A percentile compares a stretch with the other conserved stretches of the same genome.
Evolutionary conservation across 92 coral and sea anemone genomes (phyloP).

Genomic region (Actinernus sp.): DNA sequence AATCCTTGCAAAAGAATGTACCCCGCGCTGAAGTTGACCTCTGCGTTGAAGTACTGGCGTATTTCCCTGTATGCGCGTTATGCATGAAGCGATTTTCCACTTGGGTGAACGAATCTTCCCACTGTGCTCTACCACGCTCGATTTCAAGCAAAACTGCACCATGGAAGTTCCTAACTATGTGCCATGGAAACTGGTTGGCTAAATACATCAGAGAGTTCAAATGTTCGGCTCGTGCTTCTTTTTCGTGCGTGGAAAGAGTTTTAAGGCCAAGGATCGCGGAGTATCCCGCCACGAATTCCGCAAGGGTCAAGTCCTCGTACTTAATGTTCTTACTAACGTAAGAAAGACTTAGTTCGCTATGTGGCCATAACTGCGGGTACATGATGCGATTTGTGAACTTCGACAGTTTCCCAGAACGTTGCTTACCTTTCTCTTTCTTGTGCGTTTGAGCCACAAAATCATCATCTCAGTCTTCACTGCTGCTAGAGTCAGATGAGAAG

Average conservation of each 20-base stretch:
- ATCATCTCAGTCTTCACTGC: too few relatives aligned
- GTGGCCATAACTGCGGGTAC: slow-evolving; percentile 49
- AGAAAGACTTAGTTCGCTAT: slow-evolving; percentile 18
- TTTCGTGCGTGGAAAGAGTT: slow-evolving; percentile 5
- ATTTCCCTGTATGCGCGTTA: too few relatives aligned
- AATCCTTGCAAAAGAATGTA: too few relatives aligned
- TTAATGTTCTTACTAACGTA: slow-evolving; percentile 12
- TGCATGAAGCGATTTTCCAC: slow-evolving; percentile 22
- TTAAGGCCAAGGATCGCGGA: slow-evolving; percentile 18
- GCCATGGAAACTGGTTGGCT: slow-evolving; percentile 32
- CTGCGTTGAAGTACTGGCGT: too few relatives aligned
- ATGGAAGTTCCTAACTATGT: slow-evolving; percentile 27
- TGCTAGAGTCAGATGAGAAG: too few relatives aligned
- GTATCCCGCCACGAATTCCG: slow-evolving; percentile 48
- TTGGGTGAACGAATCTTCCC: slow-evolving; percentile 36
- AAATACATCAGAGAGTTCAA: slow-evolving; percentile 44
- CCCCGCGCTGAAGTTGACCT: too few relatives aligned
- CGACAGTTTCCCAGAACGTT: slow-evolving; percentile 15
- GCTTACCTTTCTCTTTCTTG: slow-evolving; percentile 10
- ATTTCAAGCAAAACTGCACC: slow-evolving; percentile 27
- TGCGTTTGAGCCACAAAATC: too few relatives aligned
- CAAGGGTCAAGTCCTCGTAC: slow-evolving; percentile 20
- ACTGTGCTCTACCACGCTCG: slow-evolving; percentile 27
- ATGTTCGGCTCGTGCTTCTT: slow-evolving; percentile 35
- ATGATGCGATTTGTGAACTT: slow-evolving; percentile 16